A percentile compares a stretch with the other conserved stretches of the same genome.
Evolutionary conservation across 2,888 invertebrate species (phyloP).

Genomic region (Amphipyra berbera): DNA sequence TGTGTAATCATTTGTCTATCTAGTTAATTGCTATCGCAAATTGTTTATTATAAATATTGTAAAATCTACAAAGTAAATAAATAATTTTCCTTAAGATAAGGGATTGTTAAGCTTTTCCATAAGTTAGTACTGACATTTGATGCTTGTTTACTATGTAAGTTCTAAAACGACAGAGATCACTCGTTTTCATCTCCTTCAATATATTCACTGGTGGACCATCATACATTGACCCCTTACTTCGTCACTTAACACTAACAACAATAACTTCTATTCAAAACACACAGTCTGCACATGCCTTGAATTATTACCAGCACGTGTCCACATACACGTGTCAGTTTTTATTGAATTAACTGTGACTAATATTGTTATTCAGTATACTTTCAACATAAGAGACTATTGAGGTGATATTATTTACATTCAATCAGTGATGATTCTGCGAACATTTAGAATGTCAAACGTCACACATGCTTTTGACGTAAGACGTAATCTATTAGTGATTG

Average conservation of each 20-base stretch:
- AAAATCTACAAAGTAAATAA: constrained; percentile 13
- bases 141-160: not conserved
- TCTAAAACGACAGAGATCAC: too few relatives aligned
- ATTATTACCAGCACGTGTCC: constrained; percentile 46
- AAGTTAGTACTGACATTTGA: too few relatives aligned
- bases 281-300: constrained; percentile 32
- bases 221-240: constrained; percentile 10
- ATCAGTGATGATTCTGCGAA: constrained; percentile 13
- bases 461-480: constrained; percentile 18
- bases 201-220: constrained; percentile 4
- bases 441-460: constrained; percentile 30
- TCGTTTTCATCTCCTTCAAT: not conserved
- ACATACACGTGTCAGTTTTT: constrained; percentile 46
- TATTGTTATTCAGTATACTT: constrained; percentile 30
- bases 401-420: not conserved
- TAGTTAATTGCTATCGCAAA: too few relatives aligned
- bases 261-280: constrained; percentile 33
- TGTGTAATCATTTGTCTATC: too few relatives aligned
- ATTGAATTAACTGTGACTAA: constrained; percentile 51
- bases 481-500: constrained; percentile 20
- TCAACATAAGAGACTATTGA: constrained; percentile 2
- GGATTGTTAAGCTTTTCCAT: not conserved
- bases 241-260: constrained; percentile 14
- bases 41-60: constrained; percentile 1
- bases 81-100: constrained; percentile 39